These are phyloP conservation scores for Cenopis cana DNA, from an alignment of 2,888 invertebrate genomes.

Conservation along the genomic window DNA sequence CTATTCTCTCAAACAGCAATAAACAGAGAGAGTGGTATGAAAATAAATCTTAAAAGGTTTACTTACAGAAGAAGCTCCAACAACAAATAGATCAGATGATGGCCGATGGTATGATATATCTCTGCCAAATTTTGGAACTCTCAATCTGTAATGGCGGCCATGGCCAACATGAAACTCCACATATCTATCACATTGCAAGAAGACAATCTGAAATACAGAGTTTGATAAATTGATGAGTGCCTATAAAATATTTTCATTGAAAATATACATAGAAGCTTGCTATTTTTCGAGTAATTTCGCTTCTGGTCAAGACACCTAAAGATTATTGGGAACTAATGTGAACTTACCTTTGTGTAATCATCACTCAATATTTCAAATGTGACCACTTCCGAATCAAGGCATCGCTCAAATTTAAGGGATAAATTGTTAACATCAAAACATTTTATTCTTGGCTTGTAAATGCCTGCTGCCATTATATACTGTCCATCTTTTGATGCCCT, in stretches of 20 bases:
- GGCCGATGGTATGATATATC: conserved; percentile 96
- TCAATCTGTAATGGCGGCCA: conserved; percentile 94
- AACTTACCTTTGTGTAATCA: conserved; percentile 95
- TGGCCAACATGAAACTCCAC: conserved; percentile 98
- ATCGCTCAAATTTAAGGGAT: conserved; percentile 98
- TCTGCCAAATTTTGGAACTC: conserved; percentile 98
- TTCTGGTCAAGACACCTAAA: neutral
- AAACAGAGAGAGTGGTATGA: neutral
- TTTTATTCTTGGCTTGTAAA: conserved; percentile 97
- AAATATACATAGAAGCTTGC: neutral
- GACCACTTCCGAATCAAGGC: conserved; percentile 98
- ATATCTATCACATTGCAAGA: conserved; percentile 93
- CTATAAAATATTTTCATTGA: neutral
- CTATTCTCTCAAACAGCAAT: conserved; percentile 9
- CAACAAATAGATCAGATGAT: conserved; percentile 96
- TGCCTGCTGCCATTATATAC: conserved; percentile 96
- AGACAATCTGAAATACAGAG: conserved; percentile 89
- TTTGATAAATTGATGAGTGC: conserved; percentile 16
- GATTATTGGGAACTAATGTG: neutral
- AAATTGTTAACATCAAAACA: conserved; percentile 98
- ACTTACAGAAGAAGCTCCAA: conserved; percentile 89
- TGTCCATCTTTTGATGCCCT: conserved; percentile 95
- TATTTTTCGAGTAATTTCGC: neutral
- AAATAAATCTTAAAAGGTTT: conserved; percentile 42
- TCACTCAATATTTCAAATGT: conserved; percentile 96